Base-by-base conservation (phyloP, 2,888 invertebrate genomes). In the Caprella mutica region DNA sequence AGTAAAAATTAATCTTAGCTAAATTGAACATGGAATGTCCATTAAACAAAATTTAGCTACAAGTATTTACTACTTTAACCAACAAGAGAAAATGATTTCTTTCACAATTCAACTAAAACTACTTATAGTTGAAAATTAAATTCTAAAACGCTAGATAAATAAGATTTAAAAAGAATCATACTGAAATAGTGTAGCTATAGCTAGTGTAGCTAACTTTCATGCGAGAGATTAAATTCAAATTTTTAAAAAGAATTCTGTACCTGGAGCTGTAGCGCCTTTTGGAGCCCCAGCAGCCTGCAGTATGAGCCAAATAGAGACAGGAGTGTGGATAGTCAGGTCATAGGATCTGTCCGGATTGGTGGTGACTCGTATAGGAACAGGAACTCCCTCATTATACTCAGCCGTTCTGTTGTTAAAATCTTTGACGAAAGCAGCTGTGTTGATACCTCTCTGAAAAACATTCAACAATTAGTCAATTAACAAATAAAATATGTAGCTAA, bases 371-470 rank as follows among this genome's bases (percentile, higher is more conserved):
- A 84, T 83, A 0, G 94, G 94, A 50, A 97, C 69, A 1, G 94
- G 94, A 63, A 90, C 81, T 1, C 94, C 94, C 71, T 84, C 85
- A 69, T 89, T 91, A 27, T 89, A 82, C 66, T 91, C 82, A 56
- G 85, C 84, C 0, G 96, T 97, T 68, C 79, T 82, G 69, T 88
- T 86, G 74, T 97, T 97, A 69, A 98, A 98, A 68, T 98, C 97
- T 74, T 98, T 97, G 71, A 92, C 92, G 73, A 99, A 98, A 21
- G 85, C 84, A 29, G 88, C 86, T 69, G 98, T 93, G 71, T 98
- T 97, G 56, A 98, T 83, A 52, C 91, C 91, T 68, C 94, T 81
- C 91, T 94, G 73, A 67, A 62, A 66, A 59, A 58, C 48, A 59
- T 52, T 38, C 14, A 2, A 35, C 24, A 35, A n/a, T n/a, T n/a